Conservation (phyloP, 2,797 vertebrate genomes). For the Malurus leucopterus region DNA sequence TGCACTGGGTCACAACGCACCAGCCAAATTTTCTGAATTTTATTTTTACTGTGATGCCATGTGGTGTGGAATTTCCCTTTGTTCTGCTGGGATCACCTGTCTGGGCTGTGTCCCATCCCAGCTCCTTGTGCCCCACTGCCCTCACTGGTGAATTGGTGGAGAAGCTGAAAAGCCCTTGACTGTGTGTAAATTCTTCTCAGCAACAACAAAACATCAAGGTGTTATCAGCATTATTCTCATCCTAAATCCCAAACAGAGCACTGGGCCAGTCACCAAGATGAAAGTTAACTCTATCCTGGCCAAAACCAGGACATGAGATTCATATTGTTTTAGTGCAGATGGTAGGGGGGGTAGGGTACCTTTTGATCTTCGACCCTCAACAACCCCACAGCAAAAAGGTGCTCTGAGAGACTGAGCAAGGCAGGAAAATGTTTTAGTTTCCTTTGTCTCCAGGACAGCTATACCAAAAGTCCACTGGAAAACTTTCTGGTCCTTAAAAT, state of each 20-base stretch:
- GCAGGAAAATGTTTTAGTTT: background rate
- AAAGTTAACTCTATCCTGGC: background rate
- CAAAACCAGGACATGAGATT: background rate
- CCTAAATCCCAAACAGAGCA: background rate
- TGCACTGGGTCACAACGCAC: background rate
- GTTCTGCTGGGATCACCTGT: background rate
- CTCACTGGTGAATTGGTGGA: accelerated
- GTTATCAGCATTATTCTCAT: background rate
- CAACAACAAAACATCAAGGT: background rate
- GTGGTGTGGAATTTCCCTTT: background rate
- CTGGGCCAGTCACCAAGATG: background rate
- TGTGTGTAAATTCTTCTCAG: background rate
- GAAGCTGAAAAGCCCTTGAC: background rate
- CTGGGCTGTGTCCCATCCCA: background rate
- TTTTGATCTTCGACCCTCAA: background rate
- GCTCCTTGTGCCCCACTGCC: accelerated
- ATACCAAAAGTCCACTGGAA: background rate
- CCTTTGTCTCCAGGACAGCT: background rate
- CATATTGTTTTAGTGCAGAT: no score
- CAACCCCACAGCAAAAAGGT: background rate
- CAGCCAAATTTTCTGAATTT: background rate
- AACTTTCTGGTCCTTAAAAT: background rate
- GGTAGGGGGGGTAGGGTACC: accelerated
- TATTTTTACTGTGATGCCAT: background rate
- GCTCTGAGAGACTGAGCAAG: background rate